Conservation (phyloP, 64 coral and sea anemone genomes). For the Montipora sp. region DNA sequence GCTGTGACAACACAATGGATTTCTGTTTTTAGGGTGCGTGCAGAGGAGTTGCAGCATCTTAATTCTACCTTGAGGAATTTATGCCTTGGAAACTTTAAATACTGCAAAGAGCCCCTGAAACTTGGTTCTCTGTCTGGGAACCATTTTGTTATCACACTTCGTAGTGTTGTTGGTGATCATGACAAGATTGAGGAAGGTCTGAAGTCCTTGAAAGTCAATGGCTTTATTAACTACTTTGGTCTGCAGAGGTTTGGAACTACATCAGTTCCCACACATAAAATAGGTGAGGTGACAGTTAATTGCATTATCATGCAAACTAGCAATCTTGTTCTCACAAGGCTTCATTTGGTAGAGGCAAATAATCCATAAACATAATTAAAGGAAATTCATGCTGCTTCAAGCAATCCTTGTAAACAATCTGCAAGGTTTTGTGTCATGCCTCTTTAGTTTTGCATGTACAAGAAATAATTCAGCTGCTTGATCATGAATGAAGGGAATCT, state of each 20-base stretch:
- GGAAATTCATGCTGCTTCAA: no score
- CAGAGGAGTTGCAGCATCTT: conserved; percentile 64
- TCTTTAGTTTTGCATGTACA: no score
- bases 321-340: no score
- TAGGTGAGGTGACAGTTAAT: conserved; percentile 57
- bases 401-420: no score
- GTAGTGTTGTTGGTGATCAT: conserved; percentile 68
- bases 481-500: no score
- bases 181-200: conserved; percentile 72
- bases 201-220: conserved; percentile 73
- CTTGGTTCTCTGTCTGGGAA: conserved; percentile 92
- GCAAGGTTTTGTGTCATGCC: no score
- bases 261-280: conserved; percentile 87
- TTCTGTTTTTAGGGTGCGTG: conserved; percentile 72
- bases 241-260: conserved; percentile 94
- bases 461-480: no score
- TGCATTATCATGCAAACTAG: not conserved
- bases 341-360: no score
- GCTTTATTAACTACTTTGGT: conserved; percentile 98
- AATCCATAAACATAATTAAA: no score
- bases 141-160: conserved; percentile 80
- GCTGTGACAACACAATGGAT: conserved; percentile 84
- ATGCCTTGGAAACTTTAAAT: conserved; percentile 87
- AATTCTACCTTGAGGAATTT: conserved; percentile 77
- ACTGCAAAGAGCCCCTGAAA: conserved; percentile 71